Evolutionary conservation across 2,888 invertebrate species (phyloP), one percentile per base, ranked within the genome.

Genomic region (Ectemnius cavifrons): DNA sequence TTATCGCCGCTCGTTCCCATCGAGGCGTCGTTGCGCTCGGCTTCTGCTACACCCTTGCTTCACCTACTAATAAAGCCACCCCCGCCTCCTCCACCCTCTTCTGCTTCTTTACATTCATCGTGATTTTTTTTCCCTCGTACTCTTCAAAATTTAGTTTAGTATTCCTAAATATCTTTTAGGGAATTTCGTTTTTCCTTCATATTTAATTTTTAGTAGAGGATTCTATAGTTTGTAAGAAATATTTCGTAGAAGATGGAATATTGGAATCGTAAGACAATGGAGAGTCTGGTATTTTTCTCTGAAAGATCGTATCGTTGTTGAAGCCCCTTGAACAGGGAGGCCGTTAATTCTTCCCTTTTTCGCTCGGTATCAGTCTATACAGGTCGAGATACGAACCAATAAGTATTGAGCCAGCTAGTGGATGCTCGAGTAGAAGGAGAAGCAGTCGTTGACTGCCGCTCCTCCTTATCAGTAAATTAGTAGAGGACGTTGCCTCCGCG

Each of bases 401-500:
- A 86, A 86, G 86, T 89, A 87, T 86, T 77, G 84, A 81, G 79
- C 75, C 37, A 16, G 59, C 65, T 62, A 60, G 64, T 52, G 63
- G 49, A 8, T 63, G 68, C 67, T 71, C 66, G 70, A 74, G 72
- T 63, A 61, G 74, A 75, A 52, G 28, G 37, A 37, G 67, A 69
- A 66, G 75, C 70, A 78, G 79, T 65, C 84, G 73, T 78, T 81
- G 86, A 85, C 84, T 84, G 81, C 6, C 37, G 37, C 1, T 37
- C 23, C 87, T 88, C 86, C 89, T 89, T 89, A 89, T 89, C 89
- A 86, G 89, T 87, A 86, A 88, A 89, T 88, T 87, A 89, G 87
- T 86, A 83, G 83, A 56, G 80, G 77, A 73, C 78, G 84, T 71
- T 73, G 78, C 82, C 79, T 78, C 79, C 73, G 37, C 37, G 64